Base-by-base conservation (phyloP, 2,113 vertebrate genomes). In the Marcusenius ussheri region DNA sequence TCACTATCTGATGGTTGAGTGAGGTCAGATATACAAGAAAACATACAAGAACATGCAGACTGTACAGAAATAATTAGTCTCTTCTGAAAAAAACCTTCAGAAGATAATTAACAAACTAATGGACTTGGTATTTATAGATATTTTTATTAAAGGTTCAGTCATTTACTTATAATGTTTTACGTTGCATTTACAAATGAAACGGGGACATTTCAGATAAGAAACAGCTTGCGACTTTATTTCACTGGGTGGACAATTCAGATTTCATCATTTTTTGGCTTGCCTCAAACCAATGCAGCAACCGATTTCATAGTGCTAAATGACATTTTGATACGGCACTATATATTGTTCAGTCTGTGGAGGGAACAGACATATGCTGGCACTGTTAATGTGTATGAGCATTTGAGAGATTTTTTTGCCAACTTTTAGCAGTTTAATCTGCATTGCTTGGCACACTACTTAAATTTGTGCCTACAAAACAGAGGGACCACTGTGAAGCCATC, bases 401-500 rank as follows among this genome's bases (percentile, higher is more conserved):
- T 42, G 74, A 80, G 74, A 17, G 35, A 0, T 42, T 80, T 80
- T 39, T 80, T 39, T 80, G 35, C 15, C 74, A 42, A 80, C 74
- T 80, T 80, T 42, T 2, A 42, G 74, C 74, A 80, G 74, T 39
- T 80, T 42, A 42, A 80, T 80, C 74, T 80, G 74, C 74, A 80
- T 80, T 80, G 74, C 74, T 80, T 80, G 74, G 74, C 74, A 80
- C 35, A 2, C 35, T 42, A 42, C 74, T 80, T 80, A 80, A 7
- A 80, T 42, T 42, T 80, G 35, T 80, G 74, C 1, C 74, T 80
- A 39, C 62, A 70, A 27, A 70, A 31, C 62, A 70, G 62, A 70
- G 62, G 27, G n/a, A 70, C 74, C 74, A 80, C 74, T 80, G 74
- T 39, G 74, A 80, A 80, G 74, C 35, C 74, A 80, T 80, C 74